phyloP scores from a whole-genome alignment of 2,888 invertebrate species.

The Hirtodrosophila histrioides region DNA sequence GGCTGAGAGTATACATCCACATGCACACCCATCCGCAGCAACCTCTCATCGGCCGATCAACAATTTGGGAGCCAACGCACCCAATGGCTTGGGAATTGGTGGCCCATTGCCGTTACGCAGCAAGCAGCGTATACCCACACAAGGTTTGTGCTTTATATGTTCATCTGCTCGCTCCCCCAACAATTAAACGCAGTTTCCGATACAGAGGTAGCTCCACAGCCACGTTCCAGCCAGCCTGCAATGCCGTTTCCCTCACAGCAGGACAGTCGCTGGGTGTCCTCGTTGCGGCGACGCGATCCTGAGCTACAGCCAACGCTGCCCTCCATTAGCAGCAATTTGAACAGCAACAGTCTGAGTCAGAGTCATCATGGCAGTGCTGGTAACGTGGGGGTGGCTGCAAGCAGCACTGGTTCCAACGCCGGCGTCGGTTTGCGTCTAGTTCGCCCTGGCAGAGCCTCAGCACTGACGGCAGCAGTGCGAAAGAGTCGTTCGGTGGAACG shows the following conservation, averaged over 20 bases:
- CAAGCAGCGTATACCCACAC: constrained; percentile 83
- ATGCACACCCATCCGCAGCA: constrained; percentile 9
- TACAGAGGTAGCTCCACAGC: constrained; percentile 84
- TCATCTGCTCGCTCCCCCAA: constrained; percentile 40
- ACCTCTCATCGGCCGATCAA: constrained; percentile 61
- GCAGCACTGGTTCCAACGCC: constrained; percentile 68
- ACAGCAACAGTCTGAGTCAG: constrained; percentile 63
- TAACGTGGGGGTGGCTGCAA: constrained; percentile 83
- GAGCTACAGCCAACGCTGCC: constrained; percentile 88
- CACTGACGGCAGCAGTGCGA: constrained; percentile 79
- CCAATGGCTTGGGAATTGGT: constrained; percentile 67
- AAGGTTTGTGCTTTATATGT: constrained; percentile 75
- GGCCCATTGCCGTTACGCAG: constrained; percentile 66
- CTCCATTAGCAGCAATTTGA: constrained; percentile 85
- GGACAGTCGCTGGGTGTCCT: constrained; percentile 89
- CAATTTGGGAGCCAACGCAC: constrained; percentile 66
- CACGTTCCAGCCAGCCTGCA: constrained; percentile 73
- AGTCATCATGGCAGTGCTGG: constrained; percentile 83
- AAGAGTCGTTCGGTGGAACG: constrained; percentile 84
- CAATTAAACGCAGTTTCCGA: constrained; percentile 71
- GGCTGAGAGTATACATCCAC: constrained; percentile 40
- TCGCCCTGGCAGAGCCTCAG: constrained; percentile 75
- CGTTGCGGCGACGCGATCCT: constrained; percentile 87
- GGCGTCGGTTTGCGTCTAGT: constrained; percentile 70
- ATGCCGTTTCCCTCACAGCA: constrained; percentile 82